These are phyloP conservation scores for Cololabis saira DNA, from an alignment of 2,113 vertebrate genomes.

Conservation along the genomic window DNA sequence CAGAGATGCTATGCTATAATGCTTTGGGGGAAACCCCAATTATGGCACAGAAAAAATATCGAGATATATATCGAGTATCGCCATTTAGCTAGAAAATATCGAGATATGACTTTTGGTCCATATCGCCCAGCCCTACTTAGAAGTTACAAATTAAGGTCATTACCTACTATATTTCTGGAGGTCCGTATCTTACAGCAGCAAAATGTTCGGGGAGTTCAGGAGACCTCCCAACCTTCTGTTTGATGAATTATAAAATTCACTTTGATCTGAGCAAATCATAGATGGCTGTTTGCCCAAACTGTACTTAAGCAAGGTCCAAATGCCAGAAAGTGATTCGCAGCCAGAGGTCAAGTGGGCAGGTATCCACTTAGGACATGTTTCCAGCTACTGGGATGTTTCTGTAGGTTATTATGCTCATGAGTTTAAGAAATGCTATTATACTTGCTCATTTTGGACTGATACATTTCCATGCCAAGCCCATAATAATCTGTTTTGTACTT, in stretches of 20 bases:
- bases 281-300: slow-evolving; percentile 38
- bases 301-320: slow-evolving; percentile 18
- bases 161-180: too few species aligned
- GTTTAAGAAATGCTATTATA: slow-evolving; percentile 22
- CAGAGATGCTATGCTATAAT: too few species aligned
- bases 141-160: slow-evolving; percentile 57
- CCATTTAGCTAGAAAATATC: too few species aligned
- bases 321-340: slow-evolving; percentile 21
- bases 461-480: background rate
- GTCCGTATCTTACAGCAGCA: background rate
- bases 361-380: slow-evolving; percentile 18
- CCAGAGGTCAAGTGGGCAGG: slow-evolving; percentile 25
- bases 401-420: slow-evolving; percentile 7
- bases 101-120: too few species aligned
- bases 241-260: slow-evolving; percentile 27
- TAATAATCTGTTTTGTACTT: background rate
- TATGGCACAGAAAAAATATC: too few species aligned
- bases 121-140: too few species aligned
- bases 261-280: slow-evolving; percentile 30
- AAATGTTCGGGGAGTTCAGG: slow-evolving; percentile 31
- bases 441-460: background rate
- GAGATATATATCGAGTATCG: too few species aligned
- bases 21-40: too few species aligned
- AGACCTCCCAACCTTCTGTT: slow-evolving; percentile 16
- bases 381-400: slow-evolving; percentile 3